A percentile compares a stretch with the other conserved stretches of the same genome.
These are phyloP conservation scores for Caenorhabditis drosophilae DNA, from an alignment of 2,888 invertebrate genomes.

Conservation along the genomic window DNA sequence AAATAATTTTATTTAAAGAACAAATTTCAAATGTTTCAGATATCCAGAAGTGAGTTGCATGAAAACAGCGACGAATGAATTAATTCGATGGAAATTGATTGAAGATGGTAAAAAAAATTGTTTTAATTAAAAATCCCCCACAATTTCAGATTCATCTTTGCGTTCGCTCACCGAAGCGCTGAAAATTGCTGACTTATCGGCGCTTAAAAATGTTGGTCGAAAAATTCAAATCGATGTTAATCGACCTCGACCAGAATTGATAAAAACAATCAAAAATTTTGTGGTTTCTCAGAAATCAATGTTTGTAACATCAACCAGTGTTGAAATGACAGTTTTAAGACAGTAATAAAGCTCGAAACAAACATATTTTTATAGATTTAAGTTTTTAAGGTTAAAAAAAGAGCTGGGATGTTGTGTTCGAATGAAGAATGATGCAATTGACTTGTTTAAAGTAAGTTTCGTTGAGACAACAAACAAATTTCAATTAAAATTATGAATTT, in stretches of 20 bases:
- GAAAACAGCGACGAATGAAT: constrained; percentile 3
- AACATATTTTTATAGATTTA: too few species aligned
- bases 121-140: background rate
- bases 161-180: constrained; percentile 19
- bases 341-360: background rate
- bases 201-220: constrained; percentile 32
- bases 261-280: constrained; percentile 15
- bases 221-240: constrained; percentile 29
- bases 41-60: constrained; percentile 21
- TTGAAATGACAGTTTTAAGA: constrained; percentile 17
- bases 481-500: background rate
- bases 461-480: too few species aligned
- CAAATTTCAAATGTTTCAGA: constrained; percentile 7
- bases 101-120: constrained; percentile 20
- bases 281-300: constrained; percentile 35
- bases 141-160: constrained; percentile 14
- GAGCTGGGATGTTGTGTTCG: constrained; percentile 43
- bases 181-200: constrained; percentile 8
- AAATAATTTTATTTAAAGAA: background rate
- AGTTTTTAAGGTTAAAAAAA: constrained; percentile 23
- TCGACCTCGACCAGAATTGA: constrained; percentile 14
- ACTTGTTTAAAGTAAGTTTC: constrained; percentile 35
- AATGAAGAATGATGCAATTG: constrained; percentile 20
- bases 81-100: constrained; percentile 23
- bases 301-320: constrained; percentile 26